phyloP scores from a whole-genome alignment of 2,113 vertebrate genomes.

The Phrynosoma blainvillii region DNA sequence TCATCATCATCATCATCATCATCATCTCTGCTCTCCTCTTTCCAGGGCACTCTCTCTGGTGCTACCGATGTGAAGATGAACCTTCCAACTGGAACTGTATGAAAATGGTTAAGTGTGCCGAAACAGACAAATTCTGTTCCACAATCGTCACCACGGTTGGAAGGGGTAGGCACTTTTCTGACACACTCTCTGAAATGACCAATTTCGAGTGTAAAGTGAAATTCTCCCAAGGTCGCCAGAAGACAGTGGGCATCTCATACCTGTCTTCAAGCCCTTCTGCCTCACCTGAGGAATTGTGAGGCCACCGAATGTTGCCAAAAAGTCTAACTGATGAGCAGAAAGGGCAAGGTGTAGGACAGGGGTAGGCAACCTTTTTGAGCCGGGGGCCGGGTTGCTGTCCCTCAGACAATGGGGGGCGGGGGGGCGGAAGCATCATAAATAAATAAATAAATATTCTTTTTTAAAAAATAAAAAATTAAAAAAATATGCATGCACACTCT shows the following conservation, averaged over 20 bases:
- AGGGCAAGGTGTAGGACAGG: too few relatives aligned
- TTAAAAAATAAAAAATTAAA: too few relatives aligned
- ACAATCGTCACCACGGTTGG: background rate
- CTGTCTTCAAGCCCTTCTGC: too few relatives aligned
- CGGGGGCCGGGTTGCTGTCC: too few relatives aligned
- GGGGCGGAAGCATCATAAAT: too few relatives aligned
- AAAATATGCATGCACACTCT: too few relatives aligned
- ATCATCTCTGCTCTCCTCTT: background rate
- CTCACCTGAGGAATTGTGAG: background rate
- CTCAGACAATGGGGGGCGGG: too few relatives aligned
- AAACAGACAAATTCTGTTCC: background rate
- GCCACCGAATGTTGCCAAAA: background rate
- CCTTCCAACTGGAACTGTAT: background rate
- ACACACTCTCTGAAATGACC: background rate
- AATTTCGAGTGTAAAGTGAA: fast-evolving
- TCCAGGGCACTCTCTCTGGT: background rate
- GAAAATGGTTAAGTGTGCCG: background rate
- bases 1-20: too few relatives aligned
- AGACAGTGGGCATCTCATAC: background rate
- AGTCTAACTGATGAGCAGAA: background rate
- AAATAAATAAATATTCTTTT: too few relatives aligned
- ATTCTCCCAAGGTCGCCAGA: too few relatives aligned
- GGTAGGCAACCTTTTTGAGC: too few relatives aligned
- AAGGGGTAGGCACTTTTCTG: background rate
- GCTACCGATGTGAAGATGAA: background rate